A percentile compares a stretch with the other conserved stretches of the same genome.
These are phyloP conservation scores for Onthophagus taurus DNA, from an alignment of 1,140 invertebrate genomes.

Conservation along the genomic window DNA sequence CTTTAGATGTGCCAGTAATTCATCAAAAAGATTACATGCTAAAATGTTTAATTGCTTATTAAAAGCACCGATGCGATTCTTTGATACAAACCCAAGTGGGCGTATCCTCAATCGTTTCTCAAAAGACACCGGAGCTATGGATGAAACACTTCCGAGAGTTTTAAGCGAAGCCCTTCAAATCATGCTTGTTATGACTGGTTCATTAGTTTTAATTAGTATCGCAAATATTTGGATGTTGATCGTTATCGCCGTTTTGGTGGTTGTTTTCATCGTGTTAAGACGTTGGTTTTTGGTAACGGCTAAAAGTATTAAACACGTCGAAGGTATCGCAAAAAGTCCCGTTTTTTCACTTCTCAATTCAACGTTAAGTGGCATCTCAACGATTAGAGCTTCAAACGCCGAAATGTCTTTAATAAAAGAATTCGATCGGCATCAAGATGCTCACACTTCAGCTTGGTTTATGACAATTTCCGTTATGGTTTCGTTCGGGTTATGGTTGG, in stretches of 20 bases:
- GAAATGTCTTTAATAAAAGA: conserved; percentile 49
- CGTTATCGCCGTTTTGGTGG: conserved; percentile 56
- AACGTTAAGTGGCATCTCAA: conserved; percentile 81
- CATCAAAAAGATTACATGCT: conserved; percentile 68
- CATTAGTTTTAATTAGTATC: conserved; percentile 49
- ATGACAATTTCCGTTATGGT: conserved; percentile 60
- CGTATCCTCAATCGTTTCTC: conserved; percentile 55
- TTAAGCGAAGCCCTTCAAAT: conserved; percentile 59
- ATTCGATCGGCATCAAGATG: conserved; percentile 34
- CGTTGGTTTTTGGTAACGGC: conserved; percentile 50
- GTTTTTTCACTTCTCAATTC: conserved; percentile 84
- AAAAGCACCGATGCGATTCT: conserved; percentile 59
- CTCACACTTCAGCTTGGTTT: conserved; percentile 41
- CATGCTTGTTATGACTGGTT: conserved; percentile 50
- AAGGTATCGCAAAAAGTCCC: conserved; percentile 61
- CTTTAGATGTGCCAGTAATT: conserved; percentile 48
- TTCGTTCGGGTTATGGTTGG: conserved; percentile 72
- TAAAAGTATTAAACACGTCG: conserved; percentile 45
- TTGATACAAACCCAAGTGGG: conserved; percentile 65
- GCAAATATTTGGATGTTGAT: conserved; percentile 65
- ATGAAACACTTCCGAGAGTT: conserved; percentile 1
- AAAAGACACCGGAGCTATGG: conserved; percentile 7
- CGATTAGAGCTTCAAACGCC: conserved; percentile 76
- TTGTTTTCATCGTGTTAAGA: conserved; percentile 53
- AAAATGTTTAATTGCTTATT: conserved; percentile 50